A percentile compares a stretch with the other conserved stretches of the same genome.
Conservation (phyloP, 2,113 vertebrate genomes). For the Motacilla alba region DNA sequence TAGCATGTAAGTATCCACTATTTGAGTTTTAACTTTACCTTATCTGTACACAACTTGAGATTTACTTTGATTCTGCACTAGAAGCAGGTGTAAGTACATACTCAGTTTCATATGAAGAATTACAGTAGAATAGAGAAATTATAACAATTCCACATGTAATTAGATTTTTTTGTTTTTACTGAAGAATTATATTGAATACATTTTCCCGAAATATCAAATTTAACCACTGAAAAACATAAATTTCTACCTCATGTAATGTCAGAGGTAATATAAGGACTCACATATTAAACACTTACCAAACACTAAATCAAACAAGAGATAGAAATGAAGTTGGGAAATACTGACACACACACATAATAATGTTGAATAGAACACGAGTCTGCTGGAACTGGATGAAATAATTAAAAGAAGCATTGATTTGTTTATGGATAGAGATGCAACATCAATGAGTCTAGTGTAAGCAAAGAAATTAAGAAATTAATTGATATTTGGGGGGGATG, state of each 20-base stretch:
- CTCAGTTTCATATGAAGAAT: constrained; percentile 6
- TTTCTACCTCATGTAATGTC: constrained; percentile 25
- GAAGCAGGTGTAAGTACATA: not conserved
- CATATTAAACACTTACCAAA: constrained; percentile 31
- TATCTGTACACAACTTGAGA: not conserved
- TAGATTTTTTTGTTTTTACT: not conserved
- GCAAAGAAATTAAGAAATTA: not conserved
- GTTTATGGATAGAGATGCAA: not conserved
- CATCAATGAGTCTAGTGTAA: not conserved
- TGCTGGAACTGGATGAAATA: not conserved
- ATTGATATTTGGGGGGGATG: not conserved
- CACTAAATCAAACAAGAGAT: constrained; percentile 17
- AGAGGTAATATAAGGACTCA: constrained; percentile 39
- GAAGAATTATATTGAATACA: not conserved
- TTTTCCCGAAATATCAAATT: constrained; percentile 31
- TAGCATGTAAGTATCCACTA: not conserved
- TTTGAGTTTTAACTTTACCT: not conserved
- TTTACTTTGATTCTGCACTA: not conserved
- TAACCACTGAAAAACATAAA: constrained; percentile 29
- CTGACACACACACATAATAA: not conserved
- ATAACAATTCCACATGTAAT: not conserved
- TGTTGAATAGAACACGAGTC: not conserved
- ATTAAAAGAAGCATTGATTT: not conserved
- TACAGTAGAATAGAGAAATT: constrained; percentile 25
- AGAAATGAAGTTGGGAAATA: not conserved